Evolutionary conservation across 2,888 invertebrate species (phyloP), one percentile per base, ranked within the genome.

Genomic region (Lasioglossum pauxillum): DNA sequence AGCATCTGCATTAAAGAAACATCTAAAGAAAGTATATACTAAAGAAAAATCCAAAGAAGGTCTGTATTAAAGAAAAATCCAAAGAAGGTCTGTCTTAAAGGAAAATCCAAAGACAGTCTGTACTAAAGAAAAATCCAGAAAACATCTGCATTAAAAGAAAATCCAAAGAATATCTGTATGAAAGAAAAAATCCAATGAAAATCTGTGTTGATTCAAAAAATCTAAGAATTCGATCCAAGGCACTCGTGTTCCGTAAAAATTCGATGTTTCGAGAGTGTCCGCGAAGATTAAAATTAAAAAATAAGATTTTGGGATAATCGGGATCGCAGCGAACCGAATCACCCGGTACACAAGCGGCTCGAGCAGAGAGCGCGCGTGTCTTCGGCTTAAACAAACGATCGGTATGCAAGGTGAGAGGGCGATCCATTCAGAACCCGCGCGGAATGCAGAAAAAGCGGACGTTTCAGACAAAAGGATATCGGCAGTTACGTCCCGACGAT

Each of bases 361-460:
- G 19, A 31, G 67, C 38, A 23, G 38, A n/a, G 49, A 73, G 80
- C 71, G 84, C 53, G 53, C 31, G 31, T 31, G 49, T 73, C 84
- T 78, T 72, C 27, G 69, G 67, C 69, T 84, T 78, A 78, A 86
- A 75, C 78, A 82, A 86, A 83, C 83, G 84, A 86, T 89, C 80
- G 86, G 83, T 75, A 80, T 82, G 86, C 89, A 73, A 86, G 86
- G 84, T 80, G 82, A 89, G 46, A 78, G 74, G 76, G 67, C 72
- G 76, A 83, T 83, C 79, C 71, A 74, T 85, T 79, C 80, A 60
- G 44, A 44, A 49, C 23, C 75, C 73, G 35, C 8, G 44, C 76
- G 80, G 85, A 85, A 85, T 79, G 84, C 78, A 74, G 38, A 76
- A 87, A 85, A 82, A 78, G 87, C 80, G 78, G 88, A 82, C 85